Conservation (phyloP, 1,140 invertebrate genomes). For the Pentalonia nigronervosa region DNA sequence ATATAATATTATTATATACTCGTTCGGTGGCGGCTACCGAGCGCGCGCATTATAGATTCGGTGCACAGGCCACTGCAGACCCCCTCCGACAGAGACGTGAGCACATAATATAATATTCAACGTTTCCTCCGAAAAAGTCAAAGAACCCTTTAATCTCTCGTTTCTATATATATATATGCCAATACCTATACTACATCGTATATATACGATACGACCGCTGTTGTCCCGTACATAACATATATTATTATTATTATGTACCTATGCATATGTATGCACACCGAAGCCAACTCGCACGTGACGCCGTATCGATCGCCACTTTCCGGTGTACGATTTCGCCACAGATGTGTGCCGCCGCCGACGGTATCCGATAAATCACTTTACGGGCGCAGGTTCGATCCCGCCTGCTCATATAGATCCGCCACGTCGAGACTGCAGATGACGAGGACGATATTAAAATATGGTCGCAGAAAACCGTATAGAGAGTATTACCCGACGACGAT, state of each 20-base stretch:
- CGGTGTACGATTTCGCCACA: constrained; percentile 19
- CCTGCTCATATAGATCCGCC: neutral
- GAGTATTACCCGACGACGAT: too few species aligned
- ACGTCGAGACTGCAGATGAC: neutral
- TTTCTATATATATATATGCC: neutral
- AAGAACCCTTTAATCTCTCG: constrained; percentile 21
- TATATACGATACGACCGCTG: neutral
- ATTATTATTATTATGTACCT: neutral
- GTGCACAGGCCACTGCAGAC: neutral
- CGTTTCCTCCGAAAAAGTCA: neutral
- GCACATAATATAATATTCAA: neutral
- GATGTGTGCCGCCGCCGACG: neutral
- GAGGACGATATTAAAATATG: too few species aligned
- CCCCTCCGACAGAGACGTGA: neutral
- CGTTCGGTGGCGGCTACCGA: neutral
- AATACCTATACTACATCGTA: neutral
- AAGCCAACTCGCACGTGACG: neutral
- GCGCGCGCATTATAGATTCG: neutral
- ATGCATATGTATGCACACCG: neutral
- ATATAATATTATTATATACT: neutral
- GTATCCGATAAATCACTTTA: constrained; percentile 31
- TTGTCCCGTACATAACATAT: neutral
- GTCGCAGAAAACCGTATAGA: too few species aligned
- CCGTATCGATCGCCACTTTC: constrained; percentile 11
- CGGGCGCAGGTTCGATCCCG: constrained; percentile 28